These are phyloP conservation scores for Pardosa pseudoannulata DNA, from an alignment of 2,888 invertebrate species.

Conservation along the genomic window DNA sequence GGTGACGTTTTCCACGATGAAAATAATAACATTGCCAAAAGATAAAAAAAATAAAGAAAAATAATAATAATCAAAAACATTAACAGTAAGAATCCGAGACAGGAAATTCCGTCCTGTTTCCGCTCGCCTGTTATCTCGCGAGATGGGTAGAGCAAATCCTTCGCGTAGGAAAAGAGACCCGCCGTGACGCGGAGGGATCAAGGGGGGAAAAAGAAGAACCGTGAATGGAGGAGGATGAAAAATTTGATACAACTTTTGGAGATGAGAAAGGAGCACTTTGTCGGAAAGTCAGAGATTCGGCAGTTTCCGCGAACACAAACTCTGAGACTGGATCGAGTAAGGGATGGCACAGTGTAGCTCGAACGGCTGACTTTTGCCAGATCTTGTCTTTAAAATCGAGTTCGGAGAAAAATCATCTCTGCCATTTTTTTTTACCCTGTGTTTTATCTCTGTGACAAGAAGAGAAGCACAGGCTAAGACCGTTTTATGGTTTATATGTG, in stretches of 20 bases:
- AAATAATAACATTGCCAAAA: constrained; percentile 1
- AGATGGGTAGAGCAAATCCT: constrained; percentile 3
- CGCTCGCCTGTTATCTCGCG: constrained; percentile 9
- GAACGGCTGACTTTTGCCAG: neutral
- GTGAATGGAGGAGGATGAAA: neutral
- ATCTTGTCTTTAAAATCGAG: constrained; percentile 4
- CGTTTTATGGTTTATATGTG: neutral
- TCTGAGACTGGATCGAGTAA: neutral
- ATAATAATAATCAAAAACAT: constrained; percentile 1
- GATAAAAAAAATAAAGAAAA: neutral
- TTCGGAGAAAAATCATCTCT: neutral
- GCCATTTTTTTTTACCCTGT: neutral
- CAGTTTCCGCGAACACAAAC: neutral
- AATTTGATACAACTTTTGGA: constrained; percentile 15
- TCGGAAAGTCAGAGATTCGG: constrained; percentile 5
- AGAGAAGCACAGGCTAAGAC: neutral
- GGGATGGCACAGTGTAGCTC: neutral
- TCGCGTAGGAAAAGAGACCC: neutral
- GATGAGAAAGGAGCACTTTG: constrained; percentile 6
- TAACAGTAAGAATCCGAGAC: constrained; percentile 7
- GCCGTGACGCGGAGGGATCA: neutral
- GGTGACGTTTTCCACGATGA: neutral
- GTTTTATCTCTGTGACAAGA: neutral
- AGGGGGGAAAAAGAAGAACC: neutral
- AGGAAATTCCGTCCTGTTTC: constrained; percentile 17